Evolutionary conservation across 2,797 vertebrate species (phyloP), one percentile per base, ranked within the genome.

Genomic region (Masticophis lateralis): DNA sequence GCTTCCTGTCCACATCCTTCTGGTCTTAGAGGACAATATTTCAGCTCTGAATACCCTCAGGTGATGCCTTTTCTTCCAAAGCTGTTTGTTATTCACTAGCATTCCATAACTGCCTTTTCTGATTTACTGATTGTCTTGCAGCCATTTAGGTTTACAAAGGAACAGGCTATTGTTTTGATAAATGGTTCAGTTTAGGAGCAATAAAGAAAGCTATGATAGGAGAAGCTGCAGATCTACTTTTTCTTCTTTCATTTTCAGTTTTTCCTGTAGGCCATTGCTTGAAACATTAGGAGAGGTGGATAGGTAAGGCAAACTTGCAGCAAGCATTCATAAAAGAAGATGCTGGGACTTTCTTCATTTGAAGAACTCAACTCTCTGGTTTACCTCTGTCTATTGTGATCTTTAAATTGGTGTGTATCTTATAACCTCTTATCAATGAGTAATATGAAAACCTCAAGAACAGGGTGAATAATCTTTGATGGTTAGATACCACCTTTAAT

Each of bases 71-170:
- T 91, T 53, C 60, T 27, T 63, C 47, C 61, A 87, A 89, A 91
- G 93, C 66, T 91, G 69, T 83, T 87, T 89, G 66, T 90, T 93
- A 91, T 93, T 88, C 92, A 91, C 86, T 43, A 86, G 25, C 69
- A 91, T 86, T 89, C 87, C 83, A 91, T 93, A 83, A 59, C 93
- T 93, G 90, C 87, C 90, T 93, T 51, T 89, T 91, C 61, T 93
- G 92, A 91, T 93, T 91, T 93, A 93, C 93, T 89, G 56, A 63
- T 91, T 91, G 93, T 90, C 87, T 91, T 89, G 87, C 57, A 89
- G 93, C 90, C 93, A 91, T 93, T 93, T 93, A 91, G 57, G 69
- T 91, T 93, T 93, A 93, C 93, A 93, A 93, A 91, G 69, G 93
- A 93, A 86, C 32, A 57, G 87, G 47, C 90, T 66, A 74, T 93